phyloP scores from a whole-genome alignment of 2,113 vertebrate genomes.

The Micromys minutus region DNA sequence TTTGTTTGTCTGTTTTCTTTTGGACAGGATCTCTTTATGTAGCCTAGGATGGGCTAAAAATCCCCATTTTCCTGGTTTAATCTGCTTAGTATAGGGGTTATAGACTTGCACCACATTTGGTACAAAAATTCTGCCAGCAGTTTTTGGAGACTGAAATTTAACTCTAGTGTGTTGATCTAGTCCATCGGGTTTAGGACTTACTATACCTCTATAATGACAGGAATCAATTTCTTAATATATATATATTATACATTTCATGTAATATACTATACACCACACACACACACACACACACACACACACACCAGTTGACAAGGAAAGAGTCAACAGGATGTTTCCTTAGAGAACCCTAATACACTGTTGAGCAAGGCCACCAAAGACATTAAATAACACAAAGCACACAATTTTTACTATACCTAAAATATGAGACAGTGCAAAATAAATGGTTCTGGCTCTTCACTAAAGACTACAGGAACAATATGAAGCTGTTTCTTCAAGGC shows the following conservation, averaged over 20 bases:
- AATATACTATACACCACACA: background rate
- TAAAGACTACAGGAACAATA: background rate
- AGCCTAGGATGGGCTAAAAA: background rate
- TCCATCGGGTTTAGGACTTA: conserved; percentile 3
- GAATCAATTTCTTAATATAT: background rate
- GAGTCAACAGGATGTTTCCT: background rate
- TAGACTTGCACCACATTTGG: background rate
- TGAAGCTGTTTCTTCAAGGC: background rate
- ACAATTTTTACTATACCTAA: conserved; percentile 26
- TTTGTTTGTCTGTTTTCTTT: background rate
- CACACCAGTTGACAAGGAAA: background rate
- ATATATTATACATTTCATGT: background rate
- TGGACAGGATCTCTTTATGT: background rate
- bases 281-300: background rate
- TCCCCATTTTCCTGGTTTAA: background rate
- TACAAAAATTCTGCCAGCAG: background rate
- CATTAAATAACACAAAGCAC: conserved; percentile 31
- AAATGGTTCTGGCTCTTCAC: background rate
- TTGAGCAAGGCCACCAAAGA: background rate
- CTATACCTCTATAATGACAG: background rate
- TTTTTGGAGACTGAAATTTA: background rate
- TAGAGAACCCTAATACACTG: conserved; percentile 14
- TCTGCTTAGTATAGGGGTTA: background rate
- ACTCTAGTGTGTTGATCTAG: background rate
- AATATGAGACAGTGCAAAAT: background rate